Evolutionary conservation across 2,113 vertebrate species (phyloP), one percentile per base, ranked within the genome.

Genomic region (Chionis minor): DNA sequence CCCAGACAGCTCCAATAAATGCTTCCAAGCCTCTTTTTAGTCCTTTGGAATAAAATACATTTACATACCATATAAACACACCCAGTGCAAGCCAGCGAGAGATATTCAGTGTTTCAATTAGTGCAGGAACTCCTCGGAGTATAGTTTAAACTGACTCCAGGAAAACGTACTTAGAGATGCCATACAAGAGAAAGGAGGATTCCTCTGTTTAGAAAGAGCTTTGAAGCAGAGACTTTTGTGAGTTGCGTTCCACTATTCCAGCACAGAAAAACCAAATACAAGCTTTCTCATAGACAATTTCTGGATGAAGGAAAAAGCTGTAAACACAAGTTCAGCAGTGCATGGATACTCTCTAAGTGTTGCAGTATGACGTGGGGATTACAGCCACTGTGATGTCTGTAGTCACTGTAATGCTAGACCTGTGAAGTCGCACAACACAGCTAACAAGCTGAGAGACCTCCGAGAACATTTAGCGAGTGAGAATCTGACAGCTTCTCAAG

Each of bases 251-350:
- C n/a, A 27, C 27, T 70, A 20, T 58, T 85, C 49, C 52, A 19
- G 44, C 30, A 32, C 2, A 70, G 73, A 59, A 86, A 85, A 11
- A 56, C 14, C 59, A 89, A 84, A 69, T 72, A 65, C 28, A 78
- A 85, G 5, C 14, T 91, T 86, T 81, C 35, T 81, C 13, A 45
- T 45, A 70, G 86, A 54, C 52, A 65, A 18, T 86, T 77, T 73
- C 54, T 86, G n/a, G 52, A 61, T 88, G 35, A 56, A 81, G 28
- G 24, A 62, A 77, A 91, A 84, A 95, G 30, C 44, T 59, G 42
- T 89, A 86, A 96, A 88, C 20, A 59, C 59, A 77, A 59, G 70
- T 93, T 93, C 95, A 94, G 27, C 71, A 94, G 38, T 74, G 58
- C 69, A 71, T 45, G 63, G 56, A 47, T 71, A 70, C 7, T 52